Percentiles rank a stretch among this genome's conserved stretches.
phyloP scores from a whole-genome alignment of 2,888 invertebrate species.

The Norana najaformis region DNA sequence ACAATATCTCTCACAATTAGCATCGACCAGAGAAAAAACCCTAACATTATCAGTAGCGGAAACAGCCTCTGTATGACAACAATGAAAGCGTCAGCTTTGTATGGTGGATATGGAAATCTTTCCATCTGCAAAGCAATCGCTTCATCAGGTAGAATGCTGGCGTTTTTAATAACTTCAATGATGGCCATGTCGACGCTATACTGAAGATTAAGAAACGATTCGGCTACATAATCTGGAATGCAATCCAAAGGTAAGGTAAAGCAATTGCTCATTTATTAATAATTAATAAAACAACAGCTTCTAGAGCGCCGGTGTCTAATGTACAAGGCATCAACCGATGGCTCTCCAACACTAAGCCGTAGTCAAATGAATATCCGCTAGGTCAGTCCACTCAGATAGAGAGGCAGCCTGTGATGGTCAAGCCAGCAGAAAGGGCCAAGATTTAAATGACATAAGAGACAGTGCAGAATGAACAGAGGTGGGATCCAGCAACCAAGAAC shows the following conservation, averaged over 20 bases:
- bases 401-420: background rate
- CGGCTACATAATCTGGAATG: conserved; percentile 67
- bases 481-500: background rate
- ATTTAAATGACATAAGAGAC: background rate
- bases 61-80: conserved; percentile 71
- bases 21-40: conserved; percentile 77
- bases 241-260: background rate
- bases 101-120: conserved; percentile 75
- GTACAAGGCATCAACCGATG: too few relatives aligned
- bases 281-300: background rate
- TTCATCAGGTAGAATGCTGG: conserved; percentile 25
- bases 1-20: conserved; percentile 75
- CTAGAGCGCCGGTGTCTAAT: background rate
- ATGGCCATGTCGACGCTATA: conserved; percentile 66
- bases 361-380: too few relatives aligned
- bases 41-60: conserved; percentile 75
- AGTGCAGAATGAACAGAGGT: background rate
- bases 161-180: conserved; percentile 46
- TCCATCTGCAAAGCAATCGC: conserved; percentile 61
- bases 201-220: conserved; percentile 73
- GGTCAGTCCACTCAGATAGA: too few relatives aligned
- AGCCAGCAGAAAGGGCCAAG: background rate
- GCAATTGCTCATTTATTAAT: background rate
- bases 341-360: background rate
- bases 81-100: conserved; percentile 71